phyloP scores from a whole-genome alignment of 2,797 vertebrate genomes.

The Alca torda region DNA sequence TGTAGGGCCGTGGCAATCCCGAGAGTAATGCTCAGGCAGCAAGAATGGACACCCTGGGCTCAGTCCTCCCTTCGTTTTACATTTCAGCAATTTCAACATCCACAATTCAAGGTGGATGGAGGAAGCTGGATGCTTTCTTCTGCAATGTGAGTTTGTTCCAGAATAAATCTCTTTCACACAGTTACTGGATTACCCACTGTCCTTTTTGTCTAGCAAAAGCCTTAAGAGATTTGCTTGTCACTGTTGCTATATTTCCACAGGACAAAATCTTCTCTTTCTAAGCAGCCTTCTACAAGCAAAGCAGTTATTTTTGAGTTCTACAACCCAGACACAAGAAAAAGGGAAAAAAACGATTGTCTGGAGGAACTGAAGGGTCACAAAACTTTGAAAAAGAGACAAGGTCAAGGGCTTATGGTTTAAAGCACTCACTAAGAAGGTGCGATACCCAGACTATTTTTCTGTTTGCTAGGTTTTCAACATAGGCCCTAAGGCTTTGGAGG shows the following conservation, averaged over 20 bases:
- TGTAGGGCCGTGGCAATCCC: not conserved
- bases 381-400: not conserved
- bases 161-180: not conserved
- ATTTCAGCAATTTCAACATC: not conserved
- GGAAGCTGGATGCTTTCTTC: not conserved
- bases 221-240: not conserved
- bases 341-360: not conserved
- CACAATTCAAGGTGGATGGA: not conserved
- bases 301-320: not conserved
- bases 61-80: not conserved
- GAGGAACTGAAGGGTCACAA: not conserved
- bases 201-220: slow-evolving; percentile 13
- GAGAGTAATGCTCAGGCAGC: not conserved
- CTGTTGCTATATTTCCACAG: not conserved
- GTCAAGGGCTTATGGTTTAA: not conserved
- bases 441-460: not conserved
- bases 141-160: not conserved
- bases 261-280: slow-evolving; percentile 3
- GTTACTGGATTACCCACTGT: not conserved
- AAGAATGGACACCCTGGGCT: not conserved
- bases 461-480: not conserved
- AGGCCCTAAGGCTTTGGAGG: not conserved
- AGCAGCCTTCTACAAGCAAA: not conserved
- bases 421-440: not conserved
- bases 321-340: not conserved